These are phyloP conservation scores for Isotomurus palustris DNA, from an alignment of 2,888 invertebrate species.

Conservation along the genomic window DNA sequence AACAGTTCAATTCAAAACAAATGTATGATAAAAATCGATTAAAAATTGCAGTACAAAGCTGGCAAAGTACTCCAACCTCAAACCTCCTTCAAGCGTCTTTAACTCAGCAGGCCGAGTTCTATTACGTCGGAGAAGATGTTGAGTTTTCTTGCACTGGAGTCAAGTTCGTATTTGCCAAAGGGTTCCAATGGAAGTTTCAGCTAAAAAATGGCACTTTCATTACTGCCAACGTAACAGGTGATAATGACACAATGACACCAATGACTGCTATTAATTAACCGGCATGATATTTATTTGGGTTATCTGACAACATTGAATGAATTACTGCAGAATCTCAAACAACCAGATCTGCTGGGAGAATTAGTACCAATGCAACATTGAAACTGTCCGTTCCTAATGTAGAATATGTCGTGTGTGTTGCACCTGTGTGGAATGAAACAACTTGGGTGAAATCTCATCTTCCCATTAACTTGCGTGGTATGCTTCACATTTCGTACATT, in stretches of 20 bases:
- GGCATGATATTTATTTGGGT: background rate
- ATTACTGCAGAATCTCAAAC: too few species aligned
- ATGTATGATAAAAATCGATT: too few species aligned
- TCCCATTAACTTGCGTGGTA: conserved; percentile 22
- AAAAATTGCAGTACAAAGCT: conserved; percentile 21
- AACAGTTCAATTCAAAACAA: too few species aligned
- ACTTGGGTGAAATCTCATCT: conserved; percentile 19
- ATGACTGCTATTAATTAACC: too few species aligned
- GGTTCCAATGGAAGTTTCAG: conserved; percentile 30
- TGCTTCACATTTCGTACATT: background rate
- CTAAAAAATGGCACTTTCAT: conserved; percentile 26
- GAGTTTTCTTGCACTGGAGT: conserved; percentile 22
- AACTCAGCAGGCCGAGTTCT: conserved; percentile 10
- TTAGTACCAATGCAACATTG: too few species aligned
- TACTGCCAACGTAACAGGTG: conserved; percentile 20
- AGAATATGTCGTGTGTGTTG: conserved; percentile 16
- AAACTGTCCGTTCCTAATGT: conserved; percentile 24
- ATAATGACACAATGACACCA: too few species aligned
- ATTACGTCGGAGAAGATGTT: conserved; percentile 29
- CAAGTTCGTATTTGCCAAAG: conserved; percentile 26
- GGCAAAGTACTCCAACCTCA: conserved; percentile 12
- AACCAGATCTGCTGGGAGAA: too few species aligned
- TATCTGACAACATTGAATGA: too few species aligned
- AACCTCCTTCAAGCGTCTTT: conserved; percentile 17
- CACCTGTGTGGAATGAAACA: conserved; percentile 36